Evolutionary conservation across 2,888 invertebrate species (phyloP), one percentile per base, ranked within the genome.

Genomic region (Lithophane leautieri): DNA sequence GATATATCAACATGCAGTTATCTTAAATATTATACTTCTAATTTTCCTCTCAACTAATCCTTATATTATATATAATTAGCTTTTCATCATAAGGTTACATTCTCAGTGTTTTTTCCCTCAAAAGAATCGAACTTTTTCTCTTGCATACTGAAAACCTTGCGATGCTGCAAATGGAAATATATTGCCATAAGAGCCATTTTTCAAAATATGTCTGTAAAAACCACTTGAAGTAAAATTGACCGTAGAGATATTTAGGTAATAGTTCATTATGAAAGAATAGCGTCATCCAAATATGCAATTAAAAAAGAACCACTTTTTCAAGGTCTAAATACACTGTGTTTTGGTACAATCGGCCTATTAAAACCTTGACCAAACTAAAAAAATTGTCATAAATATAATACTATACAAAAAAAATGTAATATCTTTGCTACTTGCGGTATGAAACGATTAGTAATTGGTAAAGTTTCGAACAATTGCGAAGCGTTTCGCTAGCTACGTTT

Each of bases 1-100:
- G 66, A 61, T 79, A 61, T 73, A 79, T 73, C 40, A 69, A 80
- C 56, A 63, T 73, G 47, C 56, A 47, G 61, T 70, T 73, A 70
- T 42, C 61, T 76, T 73, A 70, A 70, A 47, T 60, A 70, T 58
- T 66, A 44, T 50, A 72, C 19, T 47, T 66, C 58, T 81, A 70
- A 52, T 73, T 69, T 73, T 70, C 54, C 40, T 67, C 60, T 76
- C 69, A 67, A 72, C 73, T 70, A 80, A 69, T 72, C 58, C 58
- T 63, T 82, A 81, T 70, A 73, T 81, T 58, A 42, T 42, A 58
- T 65, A 42, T 34, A 61, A 19, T 75, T 68, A 28, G 50, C n/a
- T 54, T 44, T 70, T 54, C 42, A 52, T 65, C 42, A 69, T 65
- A 44, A 52, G 16, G 50, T 66, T 56, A 22, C 22, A n/a, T 44